Percentiles rank a stretch among this genome's conserved stretches.
Conservation (phyloP, 1,140 invertebrate species). For the Phymastichus coffea region DNA sequence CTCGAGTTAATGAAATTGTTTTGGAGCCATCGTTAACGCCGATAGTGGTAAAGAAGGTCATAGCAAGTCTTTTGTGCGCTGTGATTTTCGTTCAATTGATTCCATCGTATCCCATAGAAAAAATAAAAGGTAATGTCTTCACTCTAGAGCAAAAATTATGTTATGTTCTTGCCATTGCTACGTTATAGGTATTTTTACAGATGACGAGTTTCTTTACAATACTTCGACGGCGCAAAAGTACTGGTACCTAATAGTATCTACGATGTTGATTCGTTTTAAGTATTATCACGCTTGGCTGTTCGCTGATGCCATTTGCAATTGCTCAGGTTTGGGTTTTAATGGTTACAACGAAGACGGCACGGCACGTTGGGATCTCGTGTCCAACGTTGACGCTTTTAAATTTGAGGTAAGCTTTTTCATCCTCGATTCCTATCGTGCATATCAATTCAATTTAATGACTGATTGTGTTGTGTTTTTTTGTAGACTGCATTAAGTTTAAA, state of each 20-base stretch:
- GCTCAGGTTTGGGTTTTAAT: slow-evolving; percentile 88
- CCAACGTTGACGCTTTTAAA: slow-evolving; percentile 84
- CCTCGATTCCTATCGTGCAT: no score
- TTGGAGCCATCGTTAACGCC: slow-evolving; percentile 64
- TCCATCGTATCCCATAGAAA: slow-evolving; percentile 65
- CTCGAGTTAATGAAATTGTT: slow-evolving; percentile 49
- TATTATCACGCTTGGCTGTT: slow-evolving; percentile 97
- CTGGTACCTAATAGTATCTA: slow-evolving; percentile 76
- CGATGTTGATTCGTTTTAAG: slow-evolving; percentile 80
- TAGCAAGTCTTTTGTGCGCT: slow-evolving; percentile 65
- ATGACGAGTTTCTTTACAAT: slow-evolving; percentile 67
- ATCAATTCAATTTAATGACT: neutral
- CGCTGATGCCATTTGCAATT: slow-evolving; percentile 92
- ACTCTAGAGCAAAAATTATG: neutral
- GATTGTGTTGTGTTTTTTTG: slow-evolving; percentile 31
- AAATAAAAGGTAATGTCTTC: slow-evolving; percentile 59
- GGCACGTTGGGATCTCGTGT: slow-evolving; percentile 81
- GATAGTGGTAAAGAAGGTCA: slow-evolving; percentile 68
- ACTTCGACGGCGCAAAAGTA: slow-evolving; percentile 66
- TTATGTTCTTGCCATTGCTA: no score
- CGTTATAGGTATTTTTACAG: slow-evolving; percentile 50
- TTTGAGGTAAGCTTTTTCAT: slow-evolving; percentile 74
- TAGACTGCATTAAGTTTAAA: slow-evolving; percentile 78
- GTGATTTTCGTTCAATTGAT: slow-evolving; percentile 65
- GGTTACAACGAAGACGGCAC: slow-evolving; percentile 75